Conservation (phyloP, 2,888 invertebrate species). For the Caenorhabditis sulstoni region DNA sequence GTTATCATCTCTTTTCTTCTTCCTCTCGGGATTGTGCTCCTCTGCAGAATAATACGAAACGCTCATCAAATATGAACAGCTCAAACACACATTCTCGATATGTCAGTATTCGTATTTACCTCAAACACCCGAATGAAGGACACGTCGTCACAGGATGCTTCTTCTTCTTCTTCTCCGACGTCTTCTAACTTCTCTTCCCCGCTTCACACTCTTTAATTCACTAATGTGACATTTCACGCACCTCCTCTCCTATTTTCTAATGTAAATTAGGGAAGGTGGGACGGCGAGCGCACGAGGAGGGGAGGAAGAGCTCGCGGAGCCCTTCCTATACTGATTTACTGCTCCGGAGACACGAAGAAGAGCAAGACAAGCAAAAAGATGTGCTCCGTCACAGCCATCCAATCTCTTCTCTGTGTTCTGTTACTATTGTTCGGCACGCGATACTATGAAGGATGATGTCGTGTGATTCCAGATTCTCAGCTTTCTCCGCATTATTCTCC, state of each 20-base stretch:
- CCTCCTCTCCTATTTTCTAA: conserved; percentile 49
- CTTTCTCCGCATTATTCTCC: too few relatives aligned
- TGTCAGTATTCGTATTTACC: conserved; percentile 27
- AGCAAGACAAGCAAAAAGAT: conserved; percentile 9
- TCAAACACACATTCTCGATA: conserved; percentile 11
- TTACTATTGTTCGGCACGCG: conserved; percentile 57
- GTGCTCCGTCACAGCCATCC: neutral
- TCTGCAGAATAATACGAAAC: conserved; percentile 11
- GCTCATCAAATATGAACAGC: conserved; percentile 39
- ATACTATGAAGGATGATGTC: conserved; percentile 45
- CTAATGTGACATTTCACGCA: conserved; percentile 57
- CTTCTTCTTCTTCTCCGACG: conserved; percentile 12
- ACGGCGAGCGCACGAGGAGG: neutral
- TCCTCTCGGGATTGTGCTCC: neutral
- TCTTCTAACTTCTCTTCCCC: neutral
- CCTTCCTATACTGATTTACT: conserved; percentile 34
- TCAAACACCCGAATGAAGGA: conserved; percentile 17
- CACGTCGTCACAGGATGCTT: conserved; percentile 1
- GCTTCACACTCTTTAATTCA: conserved; percentile 51
- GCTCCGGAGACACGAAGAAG: conserved; percentile 8
- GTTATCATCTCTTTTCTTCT: conserved; percentile 38
- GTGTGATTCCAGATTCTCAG: conserved; percentile 38
- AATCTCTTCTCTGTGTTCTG: conserved; percentile 22
- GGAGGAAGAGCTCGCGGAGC: neutral
- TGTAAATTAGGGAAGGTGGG: conserved; percentile 58